Base-by-base conservation (phyloP, 2,797 vertebrate genomes). In the Anguilla pacifica region DNA sequence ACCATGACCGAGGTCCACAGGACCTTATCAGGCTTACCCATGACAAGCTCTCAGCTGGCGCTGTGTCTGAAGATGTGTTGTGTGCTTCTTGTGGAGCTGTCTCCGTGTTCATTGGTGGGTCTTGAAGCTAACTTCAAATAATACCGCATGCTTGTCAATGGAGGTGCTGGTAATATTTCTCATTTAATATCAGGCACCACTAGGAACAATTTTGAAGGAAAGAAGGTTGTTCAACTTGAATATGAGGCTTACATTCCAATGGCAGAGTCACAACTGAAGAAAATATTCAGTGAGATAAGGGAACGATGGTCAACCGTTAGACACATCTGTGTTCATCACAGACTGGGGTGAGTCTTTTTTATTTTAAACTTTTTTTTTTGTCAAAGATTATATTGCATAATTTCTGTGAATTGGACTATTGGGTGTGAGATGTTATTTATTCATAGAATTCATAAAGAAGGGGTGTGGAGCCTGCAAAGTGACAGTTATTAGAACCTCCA, bases 191-290 rank as follows among this genome's bases (percentile, higher is more conserved):
- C 90, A 99, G 98, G 98, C 31, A 97, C 95, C 25, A 98, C 97
- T 22, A 97, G 98, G 87, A 97, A 98, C 91, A 92, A 94, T 92
- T 96, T 97, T 85, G 96, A 96, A 81, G 97, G 96, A 25, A 97
- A 96, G 91, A 97, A 95, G 90, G 98, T 99, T 74, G 79, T 97
- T 84, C 95, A 90, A 86, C 94, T 99, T 88, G 97, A 98, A 92
- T 99, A 99, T 86, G 98, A 99, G 95, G 97, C 97, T 0, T 99
- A 99, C 25, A 91, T 95, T 70, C 91, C 95, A 3, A 99, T 99
- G 98, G 98, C 95, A 70, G 96, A 97, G 93, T 96, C 92, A 0
- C 96, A 99, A 94, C 94, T 99, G 91, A 94, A 92, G 91, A 98
- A 96, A 90, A 97, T 99, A 85, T 98, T 97, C 87, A 89, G 87